Conservation (phyloP, 1,140 invertebrate species). For the Habropoda laboriosa region DNA sequence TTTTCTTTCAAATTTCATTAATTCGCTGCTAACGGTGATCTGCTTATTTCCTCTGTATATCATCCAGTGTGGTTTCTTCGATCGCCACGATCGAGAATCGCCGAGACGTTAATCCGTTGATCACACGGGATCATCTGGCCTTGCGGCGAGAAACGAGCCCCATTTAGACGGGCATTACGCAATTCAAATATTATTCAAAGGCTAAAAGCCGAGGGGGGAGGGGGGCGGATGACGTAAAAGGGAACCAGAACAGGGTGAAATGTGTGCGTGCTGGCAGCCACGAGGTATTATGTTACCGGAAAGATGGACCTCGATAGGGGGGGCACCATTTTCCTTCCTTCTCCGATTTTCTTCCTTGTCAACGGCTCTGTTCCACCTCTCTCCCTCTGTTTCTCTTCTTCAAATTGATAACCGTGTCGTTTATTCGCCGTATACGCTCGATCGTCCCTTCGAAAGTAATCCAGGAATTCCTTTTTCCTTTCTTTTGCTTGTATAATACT, state of each 20-base stretch:
- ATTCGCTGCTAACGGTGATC: no score
- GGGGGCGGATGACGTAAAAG: constrained; percentile 73
- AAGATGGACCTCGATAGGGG: constrained; percentile 49
- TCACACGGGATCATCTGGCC: constrained; percentile 77
- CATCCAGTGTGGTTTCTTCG: neutral
- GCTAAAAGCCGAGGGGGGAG: constrained; percentile 77
- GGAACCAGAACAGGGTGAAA: constrained; percentile 46
- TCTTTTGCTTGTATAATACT: neutral
- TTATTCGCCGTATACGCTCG: neutral
- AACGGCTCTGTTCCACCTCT: neutral
- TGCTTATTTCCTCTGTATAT: no score
- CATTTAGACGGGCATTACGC: constrained; percentile 77
- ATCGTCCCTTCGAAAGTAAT: neutral
- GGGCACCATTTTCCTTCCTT: constrained; percentile 33
- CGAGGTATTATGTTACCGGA: constrained; percentile 72
- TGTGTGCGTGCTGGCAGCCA: constrained; percentile 56
- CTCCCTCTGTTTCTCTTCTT: no score
- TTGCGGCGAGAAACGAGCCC: constrained; percentile 58
- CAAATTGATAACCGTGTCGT: neutral
- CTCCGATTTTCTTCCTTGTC: constrained; percentile 34
- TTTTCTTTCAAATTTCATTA: no score
- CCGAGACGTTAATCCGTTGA: constrained; percentile 73
- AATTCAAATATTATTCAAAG: constrained; percentile 83
- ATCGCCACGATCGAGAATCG: constrained; percentile 4
- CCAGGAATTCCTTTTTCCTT: neutral